Evolutionary conservation across 1,140 invertebrate genomes (phyloP).

Genomic region (Drosophila repleta): DNA sequence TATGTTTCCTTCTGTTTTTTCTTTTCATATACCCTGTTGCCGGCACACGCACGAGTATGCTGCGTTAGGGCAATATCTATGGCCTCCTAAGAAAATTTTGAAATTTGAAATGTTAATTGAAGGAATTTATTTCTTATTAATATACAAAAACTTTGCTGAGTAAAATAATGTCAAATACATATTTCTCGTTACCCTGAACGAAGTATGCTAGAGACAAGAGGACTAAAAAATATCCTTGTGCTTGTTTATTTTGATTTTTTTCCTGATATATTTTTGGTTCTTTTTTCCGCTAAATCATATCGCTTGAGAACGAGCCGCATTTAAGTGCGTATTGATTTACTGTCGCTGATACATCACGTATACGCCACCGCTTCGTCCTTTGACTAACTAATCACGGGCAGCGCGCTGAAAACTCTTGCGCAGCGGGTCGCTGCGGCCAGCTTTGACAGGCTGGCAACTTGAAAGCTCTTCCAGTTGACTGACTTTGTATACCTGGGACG

Average conservation of each 20-base stretch:
- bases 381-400: constrained; percentile 33
- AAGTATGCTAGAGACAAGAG: background rate
- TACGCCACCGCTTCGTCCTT: constrained; percentile 37
- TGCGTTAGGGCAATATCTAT: too few species aligned
- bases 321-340: constrained; percentile 74
- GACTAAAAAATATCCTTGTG: background rate
- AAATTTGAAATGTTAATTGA: too few species aligned
- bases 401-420: constrained; percentile 25
- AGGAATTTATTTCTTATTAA: background rate
- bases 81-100: too few species aligned
- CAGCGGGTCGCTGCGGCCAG: constrained; percentile 27
- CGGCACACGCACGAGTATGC: too few species aligned
- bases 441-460: constrained; percentile 15
- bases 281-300: constrained; percentile 32
- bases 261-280: constrained; percentile 15
- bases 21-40: background rate
- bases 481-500: constrained; percentile 54
- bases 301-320: constrained; percentile 52
- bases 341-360: constrained; percentile 66
- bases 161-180: background rate
- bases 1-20: constrained; percentile 4
- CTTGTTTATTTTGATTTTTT: constrained; percentile 1
- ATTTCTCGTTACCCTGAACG: background rate
- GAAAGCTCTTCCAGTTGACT: constrained; percentile 51
- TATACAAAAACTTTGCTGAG: too few species aligned